These are phyloP conservation scores for Mionectes olivaceus DNA, from an alignment of 2,797 vertebrate genomes.

Conservation along the genomic window DNA sequence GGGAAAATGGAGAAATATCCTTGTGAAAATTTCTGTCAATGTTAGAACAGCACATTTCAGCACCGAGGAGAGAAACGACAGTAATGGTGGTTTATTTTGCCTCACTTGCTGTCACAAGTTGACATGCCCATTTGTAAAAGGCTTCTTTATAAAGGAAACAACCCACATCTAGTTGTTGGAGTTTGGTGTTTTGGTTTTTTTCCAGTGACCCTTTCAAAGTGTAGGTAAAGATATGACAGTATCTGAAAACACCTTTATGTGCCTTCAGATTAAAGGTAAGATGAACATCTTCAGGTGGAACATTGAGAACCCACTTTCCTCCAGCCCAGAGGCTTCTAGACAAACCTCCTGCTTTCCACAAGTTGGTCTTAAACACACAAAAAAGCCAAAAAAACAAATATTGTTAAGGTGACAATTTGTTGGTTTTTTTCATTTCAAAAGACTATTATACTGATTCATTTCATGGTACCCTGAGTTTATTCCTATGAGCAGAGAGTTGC, in stretches of 20 bases:
- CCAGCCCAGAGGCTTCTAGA: not conserved
- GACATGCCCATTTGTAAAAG: not conserved
- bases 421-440: too few species aligned
- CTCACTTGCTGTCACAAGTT: not conserved
- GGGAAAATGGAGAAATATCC: not conserved
- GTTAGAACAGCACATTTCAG: not conserved
- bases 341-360: not conserved
- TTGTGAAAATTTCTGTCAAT: not conserved
- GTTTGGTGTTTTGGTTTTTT: too few species aligned
- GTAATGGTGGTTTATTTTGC: not conserved
- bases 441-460: not conserved
- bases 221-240: not conserved
- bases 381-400: not conserved
- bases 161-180: not conserved
- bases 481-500: not conserved
- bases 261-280: not conserved
- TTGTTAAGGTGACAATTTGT: too few species aligned
- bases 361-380: not conserved
- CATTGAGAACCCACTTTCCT: not conserved
- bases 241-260: not conserved
- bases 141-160: not conserved
- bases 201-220: not conserved
- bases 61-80: not conserved
- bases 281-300: not conserved
- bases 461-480: not conserved